Evolutionary conservation across 2,797 vertebrate species (phyloP).

Genomic region (Rachycentron canadum): DNA sequence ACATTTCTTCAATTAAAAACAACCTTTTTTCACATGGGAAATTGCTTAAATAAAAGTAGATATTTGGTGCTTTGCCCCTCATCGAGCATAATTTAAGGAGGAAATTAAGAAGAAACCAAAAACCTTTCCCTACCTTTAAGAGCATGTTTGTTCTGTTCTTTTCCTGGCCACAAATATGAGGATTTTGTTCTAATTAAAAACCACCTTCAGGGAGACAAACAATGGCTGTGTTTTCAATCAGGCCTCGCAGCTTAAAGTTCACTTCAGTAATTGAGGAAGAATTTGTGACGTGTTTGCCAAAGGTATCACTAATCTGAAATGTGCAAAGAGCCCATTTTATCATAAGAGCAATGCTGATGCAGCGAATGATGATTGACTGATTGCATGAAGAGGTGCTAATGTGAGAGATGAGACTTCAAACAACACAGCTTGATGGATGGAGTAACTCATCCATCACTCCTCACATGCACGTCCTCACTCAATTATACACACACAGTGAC

Average conservation of each 20-base stretch:
- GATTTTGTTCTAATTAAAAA: neutral
- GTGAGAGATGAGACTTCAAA: neutral
- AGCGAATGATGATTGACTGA: neutral
- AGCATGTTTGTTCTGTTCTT: constrained; percentile 2
- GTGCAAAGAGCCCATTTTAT: neutral
- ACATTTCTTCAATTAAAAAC: neutral
- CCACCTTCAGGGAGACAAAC: constrained; percentile 2
- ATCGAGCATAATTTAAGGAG: neutral
- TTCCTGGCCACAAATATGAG: neutral
- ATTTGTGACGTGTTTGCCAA: neutral
- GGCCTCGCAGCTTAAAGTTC: neutral
- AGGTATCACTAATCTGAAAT: neutral
- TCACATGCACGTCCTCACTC: neutral
- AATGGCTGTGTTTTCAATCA: constrained; percentile 11
- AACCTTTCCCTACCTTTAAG: constrained; percentile 12
- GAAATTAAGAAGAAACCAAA: constrained; percentile 12
- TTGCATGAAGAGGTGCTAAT: neutral
- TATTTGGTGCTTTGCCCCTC: neutral
- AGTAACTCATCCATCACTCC: neutral
- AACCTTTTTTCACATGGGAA: neutral
- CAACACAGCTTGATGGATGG: neutral
- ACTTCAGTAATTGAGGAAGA: too few relatives aligned
- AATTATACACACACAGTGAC: neutral
- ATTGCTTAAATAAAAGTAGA: neutral
- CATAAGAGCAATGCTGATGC: neutral